Evolutionary conservation across 2,113 vertebrate species (phyloP), one percentile per base, ranked within the genome.

Genomic region (Heterotilapia buettikoferi): DNA sequence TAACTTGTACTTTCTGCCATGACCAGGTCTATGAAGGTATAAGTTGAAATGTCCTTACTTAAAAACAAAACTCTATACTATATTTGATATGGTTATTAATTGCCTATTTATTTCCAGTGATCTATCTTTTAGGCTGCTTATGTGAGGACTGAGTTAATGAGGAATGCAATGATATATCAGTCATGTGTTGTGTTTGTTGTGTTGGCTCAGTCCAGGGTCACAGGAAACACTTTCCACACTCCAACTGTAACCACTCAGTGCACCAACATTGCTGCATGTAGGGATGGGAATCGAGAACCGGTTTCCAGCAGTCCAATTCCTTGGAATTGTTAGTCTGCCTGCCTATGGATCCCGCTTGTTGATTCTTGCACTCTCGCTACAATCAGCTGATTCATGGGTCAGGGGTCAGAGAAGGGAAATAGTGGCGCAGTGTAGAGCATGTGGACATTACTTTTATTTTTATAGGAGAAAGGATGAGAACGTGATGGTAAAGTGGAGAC

Each of bases 201-300:
- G 52, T 53, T 53, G 52, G n/a, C 1, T 4, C 52, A 54, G 52
- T 54, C n/a, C 52, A 54, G 52, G 5, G 52, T 54, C 52, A 54
- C n/a, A 54, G 52, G n/a, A 54, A 54, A 54, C n/a, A 54, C 52
- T 6, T 54, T 54, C n/a, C 52, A 54, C 52, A 54, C n/a, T 54
- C n/a, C n/a, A 54, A 54, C 52, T 54, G n/a, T 12, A 54, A 21
- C 52, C 5, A 12, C n/a, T 54, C n/a, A 21, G 52, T 54, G 52
- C 52, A 54, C 9, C 52, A 12, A 21, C 52, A 53, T n/a, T 53
- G 19, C 5, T 53, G 19, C 50, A 53, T 12, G 52, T 54, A 0
- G 50, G 52, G 52, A 54, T 54, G n/a, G 9, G 0, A 21, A 54
- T 54, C n/a, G 5, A 53, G 3, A 53, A 19, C 52, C 0, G 3